Conservation (phyloP, 2,888 invertebrate genomes). For the Acronicta psi region DNA sequence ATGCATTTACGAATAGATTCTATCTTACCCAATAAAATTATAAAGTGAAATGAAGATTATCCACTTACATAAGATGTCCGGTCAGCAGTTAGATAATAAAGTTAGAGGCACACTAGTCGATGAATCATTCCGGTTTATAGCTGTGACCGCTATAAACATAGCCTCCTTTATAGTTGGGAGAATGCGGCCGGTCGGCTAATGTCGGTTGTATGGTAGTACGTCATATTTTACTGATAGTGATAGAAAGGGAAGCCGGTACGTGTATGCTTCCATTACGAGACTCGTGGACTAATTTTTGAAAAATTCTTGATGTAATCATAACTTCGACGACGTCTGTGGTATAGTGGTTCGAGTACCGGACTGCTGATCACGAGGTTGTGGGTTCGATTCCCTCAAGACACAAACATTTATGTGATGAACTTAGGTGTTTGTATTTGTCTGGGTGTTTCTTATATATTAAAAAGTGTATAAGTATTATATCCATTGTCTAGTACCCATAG, state of each 20-base stretch:
- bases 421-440: no score
- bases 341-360: no score
- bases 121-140: conserved; percentile 55
- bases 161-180: conserved; percentile 49
- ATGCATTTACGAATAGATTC: conserved; percentile 31
- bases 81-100: conserved; percentile 53
- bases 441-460: no score
- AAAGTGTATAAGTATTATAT: no score
- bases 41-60: conserved; percentile 53
- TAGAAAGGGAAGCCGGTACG: conserved; percentile 30
- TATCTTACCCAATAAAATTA: conserved; percentile 42
- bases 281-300: background rate
- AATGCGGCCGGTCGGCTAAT: conserved; percentile 41
- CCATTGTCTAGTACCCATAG: no score
- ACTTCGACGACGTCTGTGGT: no score
- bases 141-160: conserved; percentile 50
- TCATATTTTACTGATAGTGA: conserved; percentile 47
- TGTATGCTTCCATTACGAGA: conserved; percentile 30
- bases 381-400: no score
- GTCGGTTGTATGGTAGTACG: conserved; percentile 41
- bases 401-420: no score
- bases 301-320: background rate
- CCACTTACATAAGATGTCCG: conserved; percentile 50
- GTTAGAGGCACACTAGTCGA: conserved; percentile 46
- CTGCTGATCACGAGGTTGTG: no score